Evolutionary conservation across 2,888 invertebrate genomes (phyloP).

Genomic region (Girardia tigrina): DNA sequence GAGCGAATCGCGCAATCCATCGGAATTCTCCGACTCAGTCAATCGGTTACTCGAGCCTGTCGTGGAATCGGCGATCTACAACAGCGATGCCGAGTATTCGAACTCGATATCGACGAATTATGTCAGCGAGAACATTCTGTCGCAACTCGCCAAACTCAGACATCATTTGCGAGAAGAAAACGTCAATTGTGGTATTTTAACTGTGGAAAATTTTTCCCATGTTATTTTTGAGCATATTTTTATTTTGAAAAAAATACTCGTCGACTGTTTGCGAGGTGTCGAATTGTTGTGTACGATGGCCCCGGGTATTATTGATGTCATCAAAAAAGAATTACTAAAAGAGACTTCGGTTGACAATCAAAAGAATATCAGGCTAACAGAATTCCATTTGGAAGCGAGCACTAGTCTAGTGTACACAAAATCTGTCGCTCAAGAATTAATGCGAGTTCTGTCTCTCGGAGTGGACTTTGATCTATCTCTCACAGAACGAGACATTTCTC

Average conservation of each 20-base stretch:
- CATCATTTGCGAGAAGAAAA: not conserved
- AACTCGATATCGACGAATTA: not conserved
- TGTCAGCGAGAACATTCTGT: slow-evolving; percentile 4
- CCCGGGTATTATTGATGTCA: not conserved
- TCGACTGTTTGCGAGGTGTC: not conserved
- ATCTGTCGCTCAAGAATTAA: slow-evolving; percentile 15
- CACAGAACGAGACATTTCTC: not conserved
- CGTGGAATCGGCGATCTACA: not conserved
- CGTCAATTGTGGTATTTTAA: not conserved
- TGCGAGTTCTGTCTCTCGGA: not conserved
- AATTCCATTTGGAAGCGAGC: not conserved
- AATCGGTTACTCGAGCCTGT: not conserved
- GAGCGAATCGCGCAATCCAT: not conserved
- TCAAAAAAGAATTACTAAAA: not conserved
- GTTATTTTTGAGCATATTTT: not conserved
- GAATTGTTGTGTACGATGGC: not conserved
- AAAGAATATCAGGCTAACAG: not conserved
- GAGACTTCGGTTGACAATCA: not conserved
- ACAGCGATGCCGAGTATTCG: not conserved
- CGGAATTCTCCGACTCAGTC: not conserved
- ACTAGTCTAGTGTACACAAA: not conserved
- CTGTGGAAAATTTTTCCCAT: not conserved
- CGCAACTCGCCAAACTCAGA: not conserved
- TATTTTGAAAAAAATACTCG: not conserved
- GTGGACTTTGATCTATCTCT: not conserved